These are phyloP conservation scores for Parnassius mnemosyne DNA, from an alignment of 2,888 invertebrate genomes.

Conservation along the genomic window DNA sequence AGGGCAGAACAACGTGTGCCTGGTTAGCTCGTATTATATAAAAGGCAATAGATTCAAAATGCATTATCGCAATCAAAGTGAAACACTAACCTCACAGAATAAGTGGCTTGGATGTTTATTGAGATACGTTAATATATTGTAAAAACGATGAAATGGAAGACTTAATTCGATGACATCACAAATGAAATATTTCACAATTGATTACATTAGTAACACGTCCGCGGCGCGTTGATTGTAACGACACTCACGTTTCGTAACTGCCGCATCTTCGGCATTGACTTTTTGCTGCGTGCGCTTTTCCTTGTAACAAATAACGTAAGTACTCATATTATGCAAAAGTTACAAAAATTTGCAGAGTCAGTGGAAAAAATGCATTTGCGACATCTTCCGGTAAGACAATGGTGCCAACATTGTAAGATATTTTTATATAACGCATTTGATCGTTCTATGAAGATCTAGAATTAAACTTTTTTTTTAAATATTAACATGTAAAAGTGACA, in stretches of 20 bases:
- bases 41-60: no score
- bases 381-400: not conserved
- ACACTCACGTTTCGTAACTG: slow-evolving; percentile 52
- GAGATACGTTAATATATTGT: no score
- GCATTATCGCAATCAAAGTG: no score
- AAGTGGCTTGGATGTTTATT: no score
- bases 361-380: not conserved
- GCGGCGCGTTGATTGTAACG: slow-evolving; percentile 35
- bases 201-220: slow-evolving; percentile 47
- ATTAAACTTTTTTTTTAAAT: no score
- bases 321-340: slow-evolving; percentile 6
- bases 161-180: slow-evolving; percentile 46
- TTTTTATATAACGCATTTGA: no score
- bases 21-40: no score
- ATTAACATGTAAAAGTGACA: no score
- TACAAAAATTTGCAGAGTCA: not conserved
- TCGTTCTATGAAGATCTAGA: no score
- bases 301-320: slow-evolving; percentile 16
- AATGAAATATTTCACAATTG: slow-evolving; percentile 47
- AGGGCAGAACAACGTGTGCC: no score
- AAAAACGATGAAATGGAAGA: not conserved
- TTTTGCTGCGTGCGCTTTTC: slow-evolving; percentile 16
- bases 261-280: slow-evolving; percentile 24
- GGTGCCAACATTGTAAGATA: no score
- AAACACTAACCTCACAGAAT: no score